Percentiles rank a stretch among this genome's conserved stretches.
Evolutionary conservation across 2,797 vertebrate species (phyloP).

Genomic region (Platalea minor): DNA sequence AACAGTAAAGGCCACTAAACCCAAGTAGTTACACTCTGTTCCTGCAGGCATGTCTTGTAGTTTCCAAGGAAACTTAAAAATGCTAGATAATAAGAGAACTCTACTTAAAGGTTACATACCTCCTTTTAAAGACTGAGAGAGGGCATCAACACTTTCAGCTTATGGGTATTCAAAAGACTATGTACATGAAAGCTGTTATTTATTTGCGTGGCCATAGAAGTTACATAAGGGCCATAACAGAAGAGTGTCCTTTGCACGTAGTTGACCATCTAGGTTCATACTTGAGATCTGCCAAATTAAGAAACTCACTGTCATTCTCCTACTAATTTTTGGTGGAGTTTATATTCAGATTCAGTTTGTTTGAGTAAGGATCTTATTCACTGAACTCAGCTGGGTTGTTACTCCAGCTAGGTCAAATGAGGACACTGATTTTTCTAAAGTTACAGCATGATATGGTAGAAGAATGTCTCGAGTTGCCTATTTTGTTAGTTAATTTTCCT

Average conservation of each 20-base stretch:
- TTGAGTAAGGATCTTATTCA: background rate
- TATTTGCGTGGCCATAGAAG: background rate
- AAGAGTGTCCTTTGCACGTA: background rate
- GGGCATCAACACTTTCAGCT: background rate
- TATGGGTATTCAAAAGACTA: background rate
- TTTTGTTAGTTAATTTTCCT: background rate
- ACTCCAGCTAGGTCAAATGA: background rate
- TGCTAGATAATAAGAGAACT: background rate
- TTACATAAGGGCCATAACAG: background rate
- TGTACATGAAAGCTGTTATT: background rate
- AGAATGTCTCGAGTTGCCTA: background rate
- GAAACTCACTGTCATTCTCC: background rate
- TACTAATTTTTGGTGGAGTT: background rate
- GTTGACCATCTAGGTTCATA: background rate
- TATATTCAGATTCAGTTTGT: background rate
- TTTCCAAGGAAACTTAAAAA: background rate
- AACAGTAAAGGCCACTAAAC: background rate
- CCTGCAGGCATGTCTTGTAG: background rate
- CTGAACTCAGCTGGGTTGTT: background rate
- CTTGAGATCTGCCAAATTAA: background rate
- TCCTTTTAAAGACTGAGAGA: background rate
- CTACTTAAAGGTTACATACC: background rate
- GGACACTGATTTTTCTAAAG: background rate
- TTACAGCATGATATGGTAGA: background rate
- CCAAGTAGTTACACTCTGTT: background rate